These are phyloP conservation scores for Trichonephila inaurata DNA, from an alignment of 1,140 invertebrate species.

Conservation along the genomic window DNA sequence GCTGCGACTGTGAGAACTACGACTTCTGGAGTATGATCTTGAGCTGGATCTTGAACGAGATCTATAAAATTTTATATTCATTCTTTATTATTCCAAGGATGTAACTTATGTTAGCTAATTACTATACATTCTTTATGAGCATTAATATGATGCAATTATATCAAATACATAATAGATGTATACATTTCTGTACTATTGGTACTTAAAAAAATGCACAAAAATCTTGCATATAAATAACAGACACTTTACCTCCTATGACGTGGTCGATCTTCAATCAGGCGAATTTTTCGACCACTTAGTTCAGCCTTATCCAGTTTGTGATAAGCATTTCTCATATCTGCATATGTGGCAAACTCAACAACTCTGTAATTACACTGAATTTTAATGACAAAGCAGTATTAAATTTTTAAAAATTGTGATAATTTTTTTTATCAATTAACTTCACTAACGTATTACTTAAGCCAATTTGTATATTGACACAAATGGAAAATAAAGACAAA, in stretches of 20 bases:
- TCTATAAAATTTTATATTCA: not conserved
- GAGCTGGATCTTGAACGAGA: conserved; percentile 80
- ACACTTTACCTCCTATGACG: not conserved
- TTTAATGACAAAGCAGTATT: too few species aligned
- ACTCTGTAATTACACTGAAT: conserved; percentile 85
- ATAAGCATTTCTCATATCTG: conserved; percentile 97
- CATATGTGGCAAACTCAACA: conserved; percentile 94
- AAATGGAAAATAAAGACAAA: not conserved
- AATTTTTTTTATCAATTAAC: too few species aligned
- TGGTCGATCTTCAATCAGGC: conserved; percentile 91
- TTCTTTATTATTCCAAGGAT: too few species aligned
- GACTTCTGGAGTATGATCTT: conserved; percentile 74
- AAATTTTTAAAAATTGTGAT: too few species aligned
- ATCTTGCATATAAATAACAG: not conserved
- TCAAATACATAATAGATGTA: too few species aligned
- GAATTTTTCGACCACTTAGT: conserved; percentile 94
- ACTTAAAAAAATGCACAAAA: too few species aligned
- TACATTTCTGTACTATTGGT: too few species aligned
- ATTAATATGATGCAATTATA: too few species aligned
- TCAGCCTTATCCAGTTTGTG: conserved; percentile 98
- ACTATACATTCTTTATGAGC: too few species aligned
- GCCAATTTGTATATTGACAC: not conserved
- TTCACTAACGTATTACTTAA: too few species aligned
- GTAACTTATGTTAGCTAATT: too few species aligned
- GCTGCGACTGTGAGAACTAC: not conserved